Evolutionary conservation across 2,113 vertebrate species (phyloP), one percentile per base, ranked within the genome.

Genomic region (Chaetops frenatus): DNA sequence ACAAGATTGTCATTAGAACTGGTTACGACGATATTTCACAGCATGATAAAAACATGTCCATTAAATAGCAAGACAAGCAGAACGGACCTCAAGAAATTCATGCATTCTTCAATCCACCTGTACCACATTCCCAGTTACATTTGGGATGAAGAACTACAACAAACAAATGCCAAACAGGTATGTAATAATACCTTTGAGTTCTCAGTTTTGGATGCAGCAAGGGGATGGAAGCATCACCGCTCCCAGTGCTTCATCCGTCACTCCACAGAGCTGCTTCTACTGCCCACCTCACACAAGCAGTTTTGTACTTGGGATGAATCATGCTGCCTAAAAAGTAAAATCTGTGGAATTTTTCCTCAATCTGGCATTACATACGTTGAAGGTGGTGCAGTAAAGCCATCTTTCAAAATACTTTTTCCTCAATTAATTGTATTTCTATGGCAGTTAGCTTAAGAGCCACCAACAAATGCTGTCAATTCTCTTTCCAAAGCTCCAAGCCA

Each of bases 181-280:
- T 48, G 12, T 0, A 1, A 24, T 11, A 57, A 11, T 7, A 74
- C 70, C 35, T 64, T 5, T 21, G 19, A 70, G 29, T 28, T 70
- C 62, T 51, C 44, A 12, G 28, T 31, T 48, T 40, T 1, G 2
- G 56, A n/a, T n/a, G 35, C 23, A 45, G n/a, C 0, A 0, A 82
- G 13, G 20, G 29, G 11, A 79, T 28, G 15, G 56, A 45, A 71
- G 38, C 0, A 0, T 4, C 1, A 3, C 12, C 5, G 3, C 12
- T 62, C 20, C 12, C 35, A 70, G 5, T 0, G 1, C 20, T 60
- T 73, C 11, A 81, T 17, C 25, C 50, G 38, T 29, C 21, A 29
- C 28, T 67, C 57, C 51, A 73, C 2, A 7, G 21, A 51, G 44
- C 12, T 54, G 38, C 27, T 84, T 67, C 47, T 81, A 48, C 38